phyloP scores from a whole-genome alignment of 2,113 vertebrate species.

The Tinamus guttatus region DNA sequence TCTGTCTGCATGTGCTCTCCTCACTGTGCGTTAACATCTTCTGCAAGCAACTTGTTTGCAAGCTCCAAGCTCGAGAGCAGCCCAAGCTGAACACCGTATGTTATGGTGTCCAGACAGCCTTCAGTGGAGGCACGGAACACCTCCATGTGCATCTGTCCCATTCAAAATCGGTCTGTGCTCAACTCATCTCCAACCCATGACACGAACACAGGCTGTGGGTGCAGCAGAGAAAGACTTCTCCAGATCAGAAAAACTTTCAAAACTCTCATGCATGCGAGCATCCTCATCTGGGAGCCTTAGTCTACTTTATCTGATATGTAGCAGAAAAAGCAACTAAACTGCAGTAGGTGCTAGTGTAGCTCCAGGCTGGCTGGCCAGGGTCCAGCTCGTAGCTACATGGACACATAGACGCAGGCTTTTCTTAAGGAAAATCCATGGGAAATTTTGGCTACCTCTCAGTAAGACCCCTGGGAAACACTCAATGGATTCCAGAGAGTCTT shows the following conservation, averaged over 20 bases:
- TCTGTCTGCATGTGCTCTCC: background rate
- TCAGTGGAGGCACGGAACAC: rapidly evolving
- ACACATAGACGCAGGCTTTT: background rate
- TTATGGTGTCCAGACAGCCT: rapidly evolving
- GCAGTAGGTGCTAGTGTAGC: background rate
- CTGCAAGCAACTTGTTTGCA: rapidly evolving
- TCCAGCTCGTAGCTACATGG: background rate
- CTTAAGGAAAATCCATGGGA: rapidly evolving
- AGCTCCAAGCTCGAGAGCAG: background rate
- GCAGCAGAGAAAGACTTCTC: background rate
- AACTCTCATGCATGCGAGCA: background rate
- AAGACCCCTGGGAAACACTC: background rate
- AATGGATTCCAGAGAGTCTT: background rate
- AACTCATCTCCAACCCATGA: background rate
- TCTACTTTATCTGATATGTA: background rate
- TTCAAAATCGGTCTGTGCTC: background rate
- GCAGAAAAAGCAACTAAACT: background rate
- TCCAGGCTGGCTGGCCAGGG: background rate
- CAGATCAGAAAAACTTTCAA: background rate
- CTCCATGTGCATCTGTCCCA: background rate
- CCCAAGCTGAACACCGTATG: background rate
- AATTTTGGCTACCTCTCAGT: background rate
- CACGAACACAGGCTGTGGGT: background rate
- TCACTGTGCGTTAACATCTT: rapidly evolving
- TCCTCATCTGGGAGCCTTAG: too few relatives aligned